These are phyloP conservation scores for Condylura cristata DNA, from an alignment of 2,113 vertebrate species.

Conservation along the genomic window DNA sequence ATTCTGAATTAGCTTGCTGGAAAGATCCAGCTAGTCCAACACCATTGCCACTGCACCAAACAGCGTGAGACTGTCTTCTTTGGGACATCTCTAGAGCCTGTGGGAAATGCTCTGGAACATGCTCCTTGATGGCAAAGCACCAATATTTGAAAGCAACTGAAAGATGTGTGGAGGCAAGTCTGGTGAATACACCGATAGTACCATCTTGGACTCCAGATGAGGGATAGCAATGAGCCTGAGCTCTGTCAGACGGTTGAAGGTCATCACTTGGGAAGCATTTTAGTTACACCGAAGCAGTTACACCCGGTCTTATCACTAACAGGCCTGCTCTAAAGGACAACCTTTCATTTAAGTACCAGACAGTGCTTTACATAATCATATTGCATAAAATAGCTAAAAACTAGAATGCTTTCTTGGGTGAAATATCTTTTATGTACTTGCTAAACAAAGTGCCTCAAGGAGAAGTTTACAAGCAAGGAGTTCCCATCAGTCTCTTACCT, in stretches of 20 bases:
- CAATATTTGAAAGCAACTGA: neutral
- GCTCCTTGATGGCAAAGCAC: neutral
- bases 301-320: neutral
- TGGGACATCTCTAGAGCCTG: neutral
- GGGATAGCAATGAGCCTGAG: neutral
- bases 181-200: neutral
- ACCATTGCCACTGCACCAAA: neutral
- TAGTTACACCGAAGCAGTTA: too few species aligned
- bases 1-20: neutral
- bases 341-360: neutral
- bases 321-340: neutral
- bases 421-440: neutral
- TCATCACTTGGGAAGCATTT: neutral
- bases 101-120: neutral
- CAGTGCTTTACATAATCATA: neutral
- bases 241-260: neutral
- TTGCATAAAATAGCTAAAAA: neutral
- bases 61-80: neutral
- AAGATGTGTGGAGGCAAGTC: neutral
- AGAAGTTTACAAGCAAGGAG: neutral
- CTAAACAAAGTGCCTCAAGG: conserved; percentile 20
- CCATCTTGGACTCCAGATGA: neutral
- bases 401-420: conserved; percentile 6
- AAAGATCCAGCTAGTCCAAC: neutral
- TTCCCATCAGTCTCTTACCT: conserved; percentile 25